Evolutionary conservation across 2,888 invertebrate species (phyloP).

Genomic region (Drepanosiphum platanoidis): DNA sequence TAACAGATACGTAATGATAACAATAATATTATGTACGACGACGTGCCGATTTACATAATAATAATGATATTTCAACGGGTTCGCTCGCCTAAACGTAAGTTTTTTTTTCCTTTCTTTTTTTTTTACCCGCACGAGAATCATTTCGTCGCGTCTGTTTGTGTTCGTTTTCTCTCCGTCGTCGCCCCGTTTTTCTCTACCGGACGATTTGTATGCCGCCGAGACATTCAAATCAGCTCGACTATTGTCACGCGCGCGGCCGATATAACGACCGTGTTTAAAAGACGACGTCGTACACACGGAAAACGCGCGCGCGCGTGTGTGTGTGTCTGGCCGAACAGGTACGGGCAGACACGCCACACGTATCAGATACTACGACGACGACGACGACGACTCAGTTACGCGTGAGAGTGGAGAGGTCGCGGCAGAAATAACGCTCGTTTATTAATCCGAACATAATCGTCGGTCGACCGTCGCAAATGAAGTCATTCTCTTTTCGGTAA

Average conservation of each 20-base stretch:
- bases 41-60: constrained; percentile 48
- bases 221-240: constrained; percentile 50
- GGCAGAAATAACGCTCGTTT: neutral
- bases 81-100: constrained; percentile 42
- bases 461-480: neutral
- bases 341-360: neutral
- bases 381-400: constrained; percentile 30
- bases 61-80: constrained; percentile 55
- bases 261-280: constrained; percentile 43
- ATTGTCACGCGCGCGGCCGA: constrained; percentile 46
- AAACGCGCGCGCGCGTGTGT: too few species aligned
- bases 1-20: neutral
- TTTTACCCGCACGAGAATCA: neutral
- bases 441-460: constrained; percentile 17
- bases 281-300: constrained; percentile 1
- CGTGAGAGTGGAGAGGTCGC: too few species aligned
- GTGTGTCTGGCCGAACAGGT: neutral
- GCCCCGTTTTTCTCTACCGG: neutral
- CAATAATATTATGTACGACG: constrained; percentile 3
- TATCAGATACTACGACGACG: constrained; percentile 5
- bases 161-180: neutral
- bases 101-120: constrained; percentile 27
- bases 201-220: neutral
- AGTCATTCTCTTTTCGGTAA: constrained; percentile 17
- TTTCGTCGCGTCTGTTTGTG: constrained; percentile 15